Evolutionary conservation across 1,140 invertebrate species (phyloP).

Genomic region (Halotydeus destructor): DNA sequence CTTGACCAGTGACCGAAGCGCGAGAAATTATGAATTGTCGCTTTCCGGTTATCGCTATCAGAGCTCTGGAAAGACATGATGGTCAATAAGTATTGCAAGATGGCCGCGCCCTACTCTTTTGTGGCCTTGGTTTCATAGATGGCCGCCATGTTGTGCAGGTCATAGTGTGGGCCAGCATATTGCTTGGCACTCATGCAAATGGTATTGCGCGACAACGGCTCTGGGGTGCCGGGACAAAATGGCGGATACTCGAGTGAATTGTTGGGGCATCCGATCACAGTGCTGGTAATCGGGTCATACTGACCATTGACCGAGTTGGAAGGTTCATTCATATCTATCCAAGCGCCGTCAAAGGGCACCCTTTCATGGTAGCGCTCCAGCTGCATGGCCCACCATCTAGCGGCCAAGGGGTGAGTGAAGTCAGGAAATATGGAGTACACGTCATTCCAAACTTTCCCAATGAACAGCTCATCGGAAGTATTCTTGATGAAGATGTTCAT

Average conservation of each 20-base stretch:
- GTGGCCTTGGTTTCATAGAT: constrained; percentile 48
- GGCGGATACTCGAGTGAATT: constrained; percentile 42
- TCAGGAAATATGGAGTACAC: constrained; percentile 50
- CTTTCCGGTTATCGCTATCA: constrained; percentile 9
- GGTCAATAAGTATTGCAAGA: too few species aligned
- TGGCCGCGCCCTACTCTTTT: too few species aligned
- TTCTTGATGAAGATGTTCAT: constrained; percentile 20
- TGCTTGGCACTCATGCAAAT: constrained; percentile 62
- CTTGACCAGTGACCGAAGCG: constrained; percentile 55
- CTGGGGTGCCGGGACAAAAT: constrained; percentile 34
- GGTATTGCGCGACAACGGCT: constrained; percentile 39
- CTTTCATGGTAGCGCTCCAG: constrained; percentile 39
- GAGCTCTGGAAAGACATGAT: too few species aligned
- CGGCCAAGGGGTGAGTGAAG: constrained; percentile 52
- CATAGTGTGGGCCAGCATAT: constrained; percentile 37
- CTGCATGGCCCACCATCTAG: constrained; percentile 50
- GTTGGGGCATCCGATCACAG: constrained; percentile 36
- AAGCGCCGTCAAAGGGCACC: constrained; percentile 49
- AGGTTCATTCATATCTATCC: constrained; percentile 33
- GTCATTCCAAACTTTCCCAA: constrained; percentile 17
- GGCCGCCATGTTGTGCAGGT: constrained; percentile 63
- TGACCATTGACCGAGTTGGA: too few species aligned
- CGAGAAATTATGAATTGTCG: constrained; percentile 61
- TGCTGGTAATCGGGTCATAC: too few species aligned
- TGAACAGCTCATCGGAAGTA: background rate